Percentiles rank a stretch among this genome's conserved stretches.
These are phyloP conservation scores for Cichladusa arquata DNA, from an alignment of 2,113 vertebrate genomes.

Conservation along the genomic window DNA sequence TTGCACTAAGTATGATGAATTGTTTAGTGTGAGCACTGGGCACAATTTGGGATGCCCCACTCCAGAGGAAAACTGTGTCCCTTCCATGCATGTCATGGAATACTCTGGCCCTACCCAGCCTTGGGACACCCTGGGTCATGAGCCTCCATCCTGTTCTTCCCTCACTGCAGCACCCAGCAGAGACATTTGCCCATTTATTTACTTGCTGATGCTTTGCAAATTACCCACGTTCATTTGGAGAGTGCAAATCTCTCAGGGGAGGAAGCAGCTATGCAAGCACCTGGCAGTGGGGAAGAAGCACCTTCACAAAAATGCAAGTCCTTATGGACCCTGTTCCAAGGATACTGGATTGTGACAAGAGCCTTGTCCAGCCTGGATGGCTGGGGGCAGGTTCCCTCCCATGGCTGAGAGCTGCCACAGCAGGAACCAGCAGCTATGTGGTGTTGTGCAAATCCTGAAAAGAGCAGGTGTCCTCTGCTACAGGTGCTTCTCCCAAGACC, in stretches of 20 bases:
- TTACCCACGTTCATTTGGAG: not conserved
- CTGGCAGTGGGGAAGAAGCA: not conserved
- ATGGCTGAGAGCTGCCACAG: constrained; percentile 19
- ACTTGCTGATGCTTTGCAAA: not conserved
- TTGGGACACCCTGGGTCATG: accelerated
- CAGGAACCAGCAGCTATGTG: not conserved
- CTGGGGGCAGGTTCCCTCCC: constrained; percentile 13
- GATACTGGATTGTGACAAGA: not conserved
- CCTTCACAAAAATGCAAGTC: not conserved
- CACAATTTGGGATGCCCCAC: not conserved
- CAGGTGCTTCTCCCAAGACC: not conserved
- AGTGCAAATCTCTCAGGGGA: not conserved
- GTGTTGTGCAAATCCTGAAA: accelerated
- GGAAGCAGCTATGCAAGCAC: not conserved
- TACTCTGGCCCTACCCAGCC: not conserved
- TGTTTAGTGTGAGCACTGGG: not conserved
- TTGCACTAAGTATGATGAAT: not conserved
- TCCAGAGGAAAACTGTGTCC: not conserved
- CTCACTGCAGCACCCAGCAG: not conserved
- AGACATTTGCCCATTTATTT: not conserved
- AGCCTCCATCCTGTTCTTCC: not conserved
- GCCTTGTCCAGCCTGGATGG: not conserved
- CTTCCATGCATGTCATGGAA: accelerated
- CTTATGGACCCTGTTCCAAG: not conserved
- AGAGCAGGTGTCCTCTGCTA: accelerated